Evolutionary conservation across 30 jellyfish, hydroid and myxozoan genomes (phyloP).

Genomic region (Hydractinia symbiolongicarpus): DNA sequence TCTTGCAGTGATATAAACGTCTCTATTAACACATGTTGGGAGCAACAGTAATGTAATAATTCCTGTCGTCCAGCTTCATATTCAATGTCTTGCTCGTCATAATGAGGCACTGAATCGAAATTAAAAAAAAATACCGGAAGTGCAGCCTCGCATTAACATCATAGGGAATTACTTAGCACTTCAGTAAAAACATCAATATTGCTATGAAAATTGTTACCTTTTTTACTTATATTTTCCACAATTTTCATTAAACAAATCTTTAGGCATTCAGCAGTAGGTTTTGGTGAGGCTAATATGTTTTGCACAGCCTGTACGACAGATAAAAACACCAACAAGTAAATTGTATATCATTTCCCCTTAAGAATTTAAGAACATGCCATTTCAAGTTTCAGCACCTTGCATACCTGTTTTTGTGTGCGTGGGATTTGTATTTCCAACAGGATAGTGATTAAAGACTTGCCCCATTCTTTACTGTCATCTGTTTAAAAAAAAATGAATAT

Average conservation of each 20-base stretch:
- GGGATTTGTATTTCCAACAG: conserved; percentile 31
- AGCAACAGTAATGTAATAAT: conserved; percentile 17
- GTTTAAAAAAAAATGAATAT: background rate
- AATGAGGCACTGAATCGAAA: background rate
- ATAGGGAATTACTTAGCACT: too few relatives aligned
- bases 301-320: conserved; percentile 10
- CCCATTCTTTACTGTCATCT: conserved; percentile 10
- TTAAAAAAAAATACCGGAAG: background rate
- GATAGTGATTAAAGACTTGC: conserved; percentile 1
- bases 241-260: background rate
- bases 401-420: conserved; percentile 26
- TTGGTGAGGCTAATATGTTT: background rate
- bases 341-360: too few relatives aligned
- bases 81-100: conserved; percentile 40
- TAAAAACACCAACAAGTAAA: too few relatives aligned
- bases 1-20: conserved; percentile 1
- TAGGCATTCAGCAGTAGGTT: background rate
- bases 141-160: too few relatives aligned
- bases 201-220: background rate
- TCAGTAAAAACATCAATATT: too few relatives aligned
- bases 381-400: too few relatives aligned
- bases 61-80: conserved; percentile 17
- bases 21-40: conserved; percentile 25
- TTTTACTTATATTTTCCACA: background rate
- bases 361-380: too few relatives aligned